Conservation (phyloP, 2,888 invertebrate genomes). For the Sarcophaga caerulescens region DNA sequence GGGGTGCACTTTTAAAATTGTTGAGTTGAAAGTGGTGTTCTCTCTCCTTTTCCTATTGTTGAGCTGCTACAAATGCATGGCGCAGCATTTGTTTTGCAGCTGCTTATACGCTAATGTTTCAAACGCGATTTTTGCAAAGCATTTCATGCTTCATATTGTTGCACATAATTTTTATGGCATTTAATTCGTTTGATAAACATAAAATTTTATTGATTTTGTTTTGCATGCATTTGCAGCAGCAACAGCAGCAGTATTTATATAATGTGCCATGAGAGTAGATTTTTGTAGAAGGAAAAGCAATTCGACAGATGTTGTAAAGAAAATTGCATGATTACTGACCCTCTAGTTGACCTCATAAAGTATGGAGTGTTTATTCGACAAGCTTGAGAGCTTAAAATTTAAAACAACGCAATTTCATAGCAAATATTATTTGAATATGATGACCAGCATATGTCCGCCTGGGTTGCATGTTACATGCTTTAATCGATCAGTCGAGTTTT, state of each 20-base stretch:
- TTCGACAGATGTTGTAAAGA: not conserved
- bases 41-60: too few species aligned
- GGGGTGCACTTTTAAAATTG: not conserved
- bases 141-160: conserved; percentile 29
- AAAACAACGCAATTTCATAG: too few species aligned
- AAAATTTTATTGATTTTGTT: conserved; percentile 33
- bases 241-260: too few species aligned
- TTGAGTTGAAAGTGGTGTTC: conserved; percentile 11
- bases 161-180: conserved; percentile 31
- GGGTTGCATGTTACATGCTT: too few species aligned
- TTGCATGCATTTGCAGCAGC: not conserved
- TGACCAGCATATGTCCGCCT: too few species aligned
- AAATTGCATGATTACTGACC: not conserved
- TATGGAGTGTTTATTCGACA: not conserved
- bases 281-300: too few species aligned
- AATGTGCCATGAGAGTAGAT: too few species aligned
- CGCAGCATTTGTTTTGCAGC: conserved; percentile 31
- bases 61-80: too few species aligned
- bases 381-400: not conserved
- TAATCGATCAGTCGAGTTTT: too few species aligned
- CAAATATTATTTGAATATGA: too few species aligned
- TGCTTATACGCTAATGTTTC: conserved; percentile 24
- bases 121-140: not conserved
- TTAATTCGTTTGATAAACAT: conserved; percentile 35
- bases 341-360: not conserved